These are phyloP conservation scores for Xerus inauris DNA, from an alignment of 2,113 vertebrate species.

Conservation along the genomic window DNA sequence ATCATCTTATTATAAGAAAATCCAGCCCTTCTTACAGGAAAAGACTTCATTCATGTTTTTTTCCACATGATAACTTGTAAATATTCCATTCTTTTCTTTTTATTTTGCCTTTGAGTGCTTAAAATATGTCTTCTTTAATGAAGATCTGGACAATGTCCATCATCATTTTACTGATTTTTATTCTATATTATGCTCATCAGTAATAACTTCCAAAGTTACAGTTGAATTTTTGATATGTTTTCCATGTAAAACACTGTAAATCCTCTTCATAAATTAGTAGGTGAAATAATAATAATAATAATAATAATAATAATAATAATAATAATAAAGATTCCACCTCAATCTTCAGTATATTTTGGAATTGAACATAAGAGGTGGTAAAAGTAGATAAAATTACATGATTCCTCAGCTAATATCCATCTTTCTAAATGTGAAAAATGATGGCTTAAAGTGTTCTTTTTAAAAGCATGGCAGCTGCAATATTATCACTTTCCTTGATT, in stretches of 20 bases:
- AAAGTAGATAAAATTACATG: conserved; percentile 36
- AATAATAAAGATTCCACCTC: not conserved
- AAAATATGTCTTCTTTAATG: not conserved
- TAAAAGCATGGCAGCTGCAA: conserved; percentile 35
- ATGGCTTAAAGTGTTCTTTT: conserved; percentile 14
- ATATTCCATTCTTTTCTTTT: not conserved
- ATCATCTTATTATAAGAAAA: not conserved
- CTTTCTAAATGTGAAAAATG: conserved; percentile 48
- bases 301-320: too few species aligned
- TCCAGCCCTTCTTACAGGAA: not conserved
- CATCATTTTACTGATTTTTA: not conserved
- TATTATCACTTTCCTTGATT: conserved; percentile 22
- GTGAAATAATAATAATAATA: not conserved
- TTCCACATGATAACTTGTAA: not conserved
- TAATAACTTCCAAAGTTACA: not conserved
- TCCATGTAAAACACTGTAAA: not conserved
- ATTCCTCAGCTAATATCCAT: conserved; percentile 50
- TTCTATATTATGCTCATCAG: not conserved
- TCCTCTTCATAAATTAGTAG: not conserved
- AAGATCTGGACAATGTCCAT: not conserved
- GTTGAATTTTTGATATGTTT: not conserved
- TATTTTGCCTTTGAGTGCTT: not conserved
- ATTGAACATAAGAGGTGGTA: conserved; percentile 6
- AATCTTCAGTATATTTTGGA: not conserved
- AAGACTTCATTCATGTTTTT: not conserved